Evolutionary conservation across 2,797 vertebrate genomes (phyloP).

Genomic region (Pogonophryne albipinna): DNA sequence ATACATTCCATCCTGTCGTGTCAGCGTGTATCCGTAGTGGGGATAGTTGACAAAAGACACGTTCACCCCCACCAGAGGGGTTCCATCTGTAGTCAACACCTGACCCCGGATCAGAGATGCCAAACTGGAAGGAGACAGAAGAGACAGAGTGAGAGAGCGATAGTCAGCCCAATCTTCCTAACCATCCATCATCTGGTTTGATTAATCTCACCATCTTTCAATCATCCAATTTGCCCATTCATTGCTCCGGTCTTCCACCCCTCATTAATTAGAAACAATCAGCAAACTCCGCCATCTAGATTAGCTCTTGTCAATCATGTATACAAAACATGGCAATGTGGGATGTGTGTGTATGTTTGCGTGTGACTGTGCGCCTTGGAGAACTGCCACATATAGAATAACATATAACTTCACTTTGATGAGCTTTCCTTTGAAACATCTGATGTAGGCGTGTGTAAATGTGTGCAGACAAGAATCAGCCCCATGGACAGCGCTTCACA

Average conservation of each 20-base stretch:
- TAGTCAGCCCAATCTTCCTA: conserved; percentile 51
- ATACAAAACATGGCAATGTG: conserved; percentile 66
- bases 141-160: conserved; percentile 57
- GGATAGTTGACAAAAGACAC: conserved; percentile 99
- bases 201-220: conserved; percentile 75
- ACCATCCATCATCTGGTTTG: conserved; percentile 73
- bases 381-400: conserved; percentile 26
- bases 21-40: conserved; percentile 98
- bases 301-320: conserved; percentile 70
- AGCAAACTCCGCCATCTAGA: conserved; percentile 56
- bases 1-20: conserved; percentile 99
- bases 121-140: conserved; percentile 85
- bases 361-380: neutral
- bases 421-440: conserved; percentile 59
- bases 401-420: conserved; percentile 49
- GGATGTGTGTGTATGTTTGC: conserved; percentile 25
- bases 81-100: conserved; percentile 98
- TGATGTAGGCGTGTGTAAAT: conserved; percentile 29
- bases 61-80: conserved; percentile 97
- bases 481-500: conserved; percentile 50
- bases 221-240: conserved; percentile 73
- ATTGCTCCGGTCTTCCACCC: conserved; percentile 63
- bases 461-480: conserved; percentile 46
- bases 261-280: conserved; percentile 78
- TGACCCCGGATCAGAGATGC: conserved; percentile 98